Evolutionary conservation across 1,140 invertebrate species (phyloP).

Genomic region (Chironomus striatipennis): DNA sequence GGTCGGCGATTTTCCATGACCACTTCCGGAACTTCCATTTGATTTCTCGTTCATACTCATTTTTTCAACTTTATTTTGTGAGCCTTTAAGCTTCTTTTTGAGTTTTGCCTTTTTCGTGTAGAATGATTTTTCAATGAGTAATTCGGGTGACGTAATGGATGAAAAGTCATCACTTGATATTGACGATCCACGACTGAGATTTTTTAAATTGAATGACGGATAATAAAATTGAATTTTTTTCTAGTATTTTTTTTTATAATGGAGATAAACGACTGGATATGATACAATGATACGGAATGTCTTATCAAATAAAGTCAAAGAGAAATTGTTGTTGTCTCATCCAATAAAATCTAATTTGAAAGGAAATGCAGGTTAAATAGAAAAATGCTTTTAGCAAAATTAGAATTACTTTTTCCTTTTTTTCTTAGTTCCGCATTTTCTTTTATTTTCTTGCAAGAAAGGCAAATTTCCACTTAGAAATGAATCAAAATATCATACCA

Average conservation of each 20-base stretch:
- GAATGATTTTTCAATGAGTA: not conserved
- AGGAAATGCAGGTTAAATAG: not conserved
- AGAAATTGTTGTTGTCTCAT: conserved; percentile 15
- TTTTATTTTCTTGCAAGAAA: no score
- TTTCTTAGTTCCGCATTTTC: not conserved
- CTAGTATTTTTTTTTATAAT: no score
- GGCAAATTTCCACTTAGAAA: not conserved
- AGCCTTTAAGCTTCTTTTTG: not conserved
- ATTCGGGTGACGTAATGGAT: conserved; percentile 3
- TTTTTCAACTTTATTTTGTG: not conserved
- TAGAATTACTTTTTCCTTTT: not conserved
- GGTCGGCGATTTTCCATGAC: not conserved
- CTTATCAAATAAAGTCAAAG: conserved; percentile 5
- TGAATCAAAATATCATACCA: conserved; percentile 19
- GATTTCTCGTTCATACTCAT: not conserved
- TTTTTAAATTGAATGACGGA: no score
- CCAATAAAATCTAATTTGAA: not conserved
- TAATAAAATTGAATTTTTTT: not conserved
- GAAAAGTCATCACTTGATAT: conserved; percentile 15
- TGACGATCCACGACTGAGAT: not conserved
- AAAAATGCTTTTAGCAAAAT: conserved; percentile 19
- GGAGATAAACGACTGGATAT: not conserved
- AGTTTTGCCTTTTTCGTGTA: not conserved
- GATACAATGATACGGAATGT: not conserved
- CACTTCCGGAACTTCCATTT: conserved; percentile 1